Percentiles rank a stretch among this genome's conserved stretches.
Conservation (phyloP, 2,113 vertebrate genomes). For the Neolamprologus brichardi region DNA sequence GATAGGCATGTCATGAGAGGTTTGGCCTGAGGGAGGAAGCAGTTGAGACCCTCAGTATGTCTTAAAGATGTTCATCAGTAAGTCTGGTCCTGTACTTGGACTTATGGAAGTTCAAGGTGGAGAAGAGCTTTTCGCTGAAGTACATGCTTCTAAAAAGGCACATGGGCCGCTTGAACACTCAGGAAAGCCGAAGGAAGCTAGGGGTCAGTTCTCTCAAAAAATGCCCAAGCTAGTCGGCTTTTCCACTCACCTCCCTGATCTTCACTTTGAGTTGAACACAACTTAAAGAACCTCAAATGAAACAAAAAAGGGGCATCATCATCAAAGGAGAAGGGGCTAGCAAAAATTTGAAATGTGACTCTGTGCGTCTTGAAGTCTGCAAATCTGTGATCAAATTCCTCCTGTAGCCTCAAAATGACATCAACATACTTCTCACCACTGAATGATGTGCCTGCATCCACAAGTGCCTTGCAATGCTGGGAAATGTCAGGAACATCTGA, state of each 20-base stretch:
- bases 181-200: not conserved
- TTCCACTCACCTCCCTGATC: not conserved
- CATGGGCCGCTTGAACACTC: not conserved
- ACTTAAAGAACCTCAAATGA: too few species aligned
- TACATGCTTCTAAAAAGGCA: not conserved
- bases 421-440: not conserved
- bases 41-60: rapidly evolving
- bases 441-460: not conserved
- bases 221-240: not conserved
- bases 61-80: not conserved
- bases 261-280: not conserved
- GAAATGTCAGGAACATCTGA: not conserved
- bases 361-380: rapidly evolving
- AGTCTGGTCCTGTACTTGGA: not conserved
- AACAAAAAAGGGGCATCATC: rapidly evolving
- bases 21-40: too few species aligned
- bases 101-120: rapidly evolving
- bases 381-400: rapidly evolving
- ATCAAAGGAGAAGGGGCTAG: not conserved
- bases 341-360: not conserved
- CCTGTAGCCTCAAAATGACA: not conserved
- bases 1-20: too few species aligned
- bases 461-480: not conserved
- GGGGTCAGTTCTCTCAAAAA: not conserved
- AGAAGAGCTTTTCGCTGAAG: rapidly evolving